Evolutionary conservation across 2,113 vertebrate genomes (phyloP).

Genomic region (Hemichromis elongatus): DNA sequence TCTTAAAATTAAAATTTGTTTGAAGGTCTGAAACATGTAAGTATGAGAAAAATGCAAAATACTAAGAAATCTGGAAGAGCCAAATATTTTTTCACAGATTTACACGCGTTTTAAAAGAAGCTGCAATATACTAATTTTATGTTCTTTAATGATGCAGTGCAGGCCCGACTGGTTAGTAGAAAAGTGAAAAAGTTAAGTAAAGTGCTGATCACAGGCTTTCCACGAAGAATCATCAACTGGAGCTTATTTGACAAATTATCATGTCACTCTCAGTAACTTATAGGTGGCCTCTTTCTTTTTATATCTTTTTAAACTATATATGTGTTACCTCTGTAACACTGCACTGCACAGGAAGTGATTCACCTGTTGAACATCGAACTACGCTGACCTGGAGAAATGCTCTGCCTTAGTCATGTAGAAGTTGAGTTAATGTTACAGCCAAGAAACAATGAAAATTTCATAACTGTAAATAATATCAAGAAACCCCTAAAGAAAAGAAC

Average conservation of each 20-base stretch:
- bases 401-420: not conserved
- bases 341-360: not conserved
- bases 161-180: not conserved
- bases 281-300: not conserved
- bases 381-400: not conserved
- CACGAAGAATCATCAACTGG: not conserved
- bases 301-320: not conserved
- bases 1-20: not conserved
- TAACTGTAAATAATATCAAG: not conserved
- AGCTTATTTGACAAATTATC: not conserved
- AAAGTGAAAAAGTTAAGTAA: not conserved
- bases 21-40: not conserved
- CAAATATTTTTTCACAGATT: not conserved
- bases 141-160: not conserved
- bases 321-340: not conserved
- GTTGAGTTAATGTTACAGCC: not conserved
- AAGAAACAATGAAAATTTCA: not conserved
- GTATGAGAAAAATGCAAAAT: not conserved
- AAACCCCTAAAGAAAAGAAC: not conserved
- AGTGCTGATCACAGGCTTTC: not conserved
- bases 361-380: not conserved
- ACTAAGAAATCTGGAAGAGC: not conserved
- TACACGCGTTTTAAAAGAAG: not conserved
- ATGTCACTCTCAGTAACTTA: not conserved
- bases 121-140: not conserved